A percentile compares a stretch with the other conserved stretches of the same genome.
Evolutionary conservation across 1,140 invertebrate species (phyloP).

Genomic region (Heliothis virescens): DNA sequence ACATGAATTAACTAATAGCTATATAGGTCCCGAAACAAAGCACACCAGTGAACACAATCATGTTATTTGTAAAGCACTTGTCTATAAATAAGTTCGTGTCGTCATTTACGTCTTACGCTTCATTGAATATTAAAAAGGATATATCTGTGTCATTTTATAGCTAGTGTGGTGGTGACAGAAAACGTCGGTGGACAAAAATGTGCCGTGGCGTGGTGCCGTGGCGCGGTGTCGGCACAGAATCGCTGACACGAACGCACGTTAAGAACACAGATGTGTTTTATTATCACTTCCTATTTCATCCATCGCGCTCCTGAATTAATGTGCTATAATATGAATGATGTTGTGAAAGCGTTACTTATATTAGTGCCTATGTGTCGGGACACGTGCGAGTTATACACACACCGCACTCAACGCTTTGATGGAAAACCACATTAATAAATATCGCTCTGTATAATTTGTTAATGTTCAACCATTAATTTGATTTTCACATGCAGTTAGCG

Average conservation of each 20-base stretch:
- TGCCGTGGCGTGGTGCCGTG: neutral
- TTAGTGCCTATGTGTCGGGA: constrained; percentile 29
- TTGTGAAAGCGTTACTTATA: constrained; percentile 51
- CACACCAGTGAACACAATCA: neutral
- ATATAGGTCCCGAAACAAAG: neutral
- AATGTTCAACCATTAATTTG: constrained; percentile 65
- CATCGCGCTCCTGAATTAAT: constrained; percentile 53
- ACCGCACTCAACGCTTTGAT: constrained; percentile 58
- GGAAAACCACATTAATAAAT: constrained; percentile 67
- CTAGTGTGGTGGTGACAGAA: constrained; percentile 17
- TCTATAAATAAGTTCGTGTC: constrained; percentile 34
- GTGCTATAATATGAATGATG: constrained; percentile 49
- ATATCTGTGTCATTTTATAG: constrained; percentile 38
- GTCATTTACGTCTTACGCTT: constrained; percentile 24
- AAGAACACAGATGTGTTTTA: constrained; percentile 68
- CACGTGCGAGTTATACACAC: constrained; percentile 46
- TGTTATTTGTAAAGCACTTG: constrained; percentile 29
- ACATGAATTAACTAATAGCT: neutral
- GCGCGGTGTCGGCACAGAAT: neutral
- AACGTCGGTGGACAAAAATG: neutral
- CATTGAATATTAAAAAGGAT: constrained; percentile 44
- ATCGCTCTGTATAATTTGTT: constrained; percentile 61
- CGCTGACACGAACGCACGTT: constrained; percentile 31
- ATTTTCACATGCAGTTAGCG: constrained; percentile 61
- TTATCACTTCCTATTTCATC: constrained; percentile 58